A percentile compares a stretch with the other conserved stretches of the same genome.
Evolutionary conservation across 1,140 invertebrate species (phyloP).

Genomic region (Lucilia sericata): DNA sequence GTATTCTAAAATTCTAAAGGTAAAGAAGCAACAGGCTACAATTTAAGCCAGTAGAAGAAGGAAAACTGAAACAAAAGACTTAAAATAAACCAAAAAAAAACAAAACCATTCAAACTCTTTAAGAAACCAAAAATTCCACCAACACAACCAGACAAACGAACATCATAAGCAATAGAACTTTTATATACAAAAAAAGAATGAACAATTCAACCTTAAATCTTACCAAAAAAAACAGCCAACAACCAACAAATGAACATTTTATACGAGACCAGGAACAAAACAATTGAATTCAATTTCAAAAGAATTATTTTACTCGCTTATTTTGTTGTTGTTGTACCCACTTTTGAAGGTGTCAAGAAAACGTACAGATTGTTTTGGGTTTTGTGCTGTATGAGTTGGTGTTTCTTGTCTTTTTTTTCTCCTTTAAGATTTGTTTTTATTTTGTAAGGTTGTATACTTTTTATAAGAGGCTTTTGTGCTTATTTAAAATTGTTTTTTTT

Average conservation of each 20-base stretch:
- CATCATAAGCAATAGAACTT: background rate
- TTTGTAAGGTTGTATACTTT: too few species aligned
- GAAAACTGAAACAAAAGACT: too few species aligned
- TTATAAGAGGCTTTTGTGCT: conserved; percentile 16
- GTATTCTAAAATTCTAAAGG: too few species aligned
- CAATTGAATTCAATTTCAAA: conserved; percentile 29
- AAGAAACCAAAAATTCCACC: background rate
- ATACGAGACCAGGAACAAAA: background rate
- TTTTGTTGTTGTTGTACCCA: background rate
- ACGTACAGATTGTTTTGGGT: background rate
- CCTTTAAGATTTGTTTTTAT: too few species aligned
- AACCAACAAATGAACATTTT: background rate
- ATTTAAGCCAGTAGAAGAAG: background rate
- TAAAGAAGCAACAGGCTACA: background rate
- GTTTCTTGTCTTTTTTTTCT: background rate
- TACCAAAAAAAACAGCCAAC: background rate
- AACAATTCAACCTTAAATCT: conserved; percentile 7
- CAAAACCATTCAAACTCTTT: background rate
- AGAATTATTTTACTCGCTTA: background rate
- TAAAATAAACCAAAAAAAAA: background rate
- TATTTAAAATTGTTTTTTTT: background rate
- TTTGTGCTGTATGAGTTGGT: background rate
- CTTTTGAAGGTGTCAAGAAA: conserved; percentile 26
- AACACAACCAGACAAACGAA: background rate
- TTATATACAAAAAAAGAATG: background rate